Evolutionary conservation across 2,888 invertebrate genomes (phyloP), one percentile per base, ranked within the genome.

Genomic region (Aphidoletes aphidimyza): DNA sequence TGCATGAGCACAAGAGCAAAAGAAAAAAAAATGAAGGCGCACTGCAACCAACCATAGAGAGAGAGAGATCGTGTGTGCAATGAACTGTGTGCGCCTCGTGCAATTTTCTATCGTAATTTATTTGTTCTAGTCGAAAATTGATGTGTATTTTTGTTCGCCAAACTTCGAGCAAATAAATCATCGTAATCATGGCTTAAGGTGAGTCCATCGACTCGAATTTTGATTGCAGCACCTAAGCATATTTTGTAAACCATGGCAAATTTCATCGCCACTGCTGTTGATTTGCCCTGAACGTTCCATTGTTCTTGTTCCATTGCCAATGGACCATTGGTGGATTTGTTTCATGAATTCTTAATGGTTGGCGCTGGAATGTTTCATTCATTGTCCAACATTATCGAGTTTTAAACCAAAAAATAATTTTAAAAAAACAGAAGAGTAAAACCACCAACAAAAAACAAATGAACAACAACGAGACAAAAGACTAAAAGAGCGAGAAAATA

Each of bases 31-130:
- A 81, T n/a, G 37, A 19, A 36, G 17, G 5, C 17, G 3, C 9
- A 34, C 6, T 34, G 34, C 34, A 69, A 34, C 2, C 14, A 34
- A n/a, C 34, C 26, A 49, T 49, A 3, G 9, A 39, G 5, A 39
- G 39, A 39, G 17, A 69, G 69, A 69, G 69, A 69, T 69, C 69
- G 69, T 69, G 69, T n/a, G n/a, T 69, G 30, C 69, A 69, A 30
- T 69, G 69, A 81, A 81, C 81, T 81, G 81, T 59, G 30, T 81
- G 37, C 81, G 37, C 81, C 14, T 81, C 37, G 19, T 81, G 81
- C 81, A 81, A 81, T 81, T 81, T 81, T 81, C 81, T 81, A 37
- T 81, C 81, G 37, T 81, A 81, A 81, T 81, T 36, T 81, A 81
- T 81, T 81, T 81, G 81, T 81, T 81, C 81, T 37, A 37, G 37